Evolutionary conservation across 2,888 invertebrate species (phyloP), one percentile per base, ranked within the genome.

Genomic region (Aplocera efformata): DNA sequence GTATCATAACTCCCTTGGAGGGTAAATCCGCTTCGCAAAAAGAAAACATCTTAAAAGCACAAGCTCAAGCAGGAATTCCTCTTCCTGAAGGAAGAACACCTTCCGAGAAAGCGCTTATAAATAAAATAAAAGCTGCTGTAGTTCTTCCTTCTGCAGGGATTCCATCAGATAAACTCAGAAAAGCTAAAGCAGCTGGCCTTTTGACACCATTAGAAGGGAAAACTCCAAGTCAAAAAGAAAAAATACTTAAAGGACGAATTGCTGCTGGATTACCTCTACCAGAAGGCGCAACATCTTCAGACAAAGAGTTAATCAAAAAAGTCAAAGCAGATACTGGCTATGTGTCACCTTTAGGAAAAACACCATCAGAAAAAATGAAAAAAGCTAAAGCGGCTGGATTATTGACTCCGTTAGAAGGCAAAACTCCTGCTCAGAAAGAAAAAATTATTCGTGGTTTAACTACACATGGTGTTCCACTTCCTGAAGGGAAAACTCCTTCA

Each of bases 71-170:
- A 23, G 67, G 62, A 1, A 10, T 65, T 1, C 36, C 53, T 1
- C 32, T 69, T 7, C 63, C 69, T 3, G 58, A 60, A 52, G 70
- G 66, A 3, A 42, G 62, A 13, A 67, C 66, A 1, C n/a, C 56
- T n/a, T 67, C 69, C 10, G 65, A 66, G 52, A 67, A 53, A 50
- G 29, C 42, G 1, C 7, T 42, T 3, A 25, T 42, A 6, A 27
- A 27, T 8, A 40, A 36, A 29, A 23, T 45, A n/a, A n/a, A n/a
- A n/a, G n/a, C n/a, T n/a, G n/a, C n/a, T n/a, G n/a, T n/a, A n/a
- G n/a, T n/a, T n/a, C n/a, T n/a, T n/a, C n/a, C n/a, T n/a, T n/a
- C n/a, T n/a, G n/a, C n/a, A n/a, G n/a, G n/a, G n/a, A 17, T 17
- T 32, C 33, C 53, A n/a, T 50, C 59, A 0, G 56, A 57, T 38